A percentile compares a stretch with the other conserved stretches of the same genome.
These are phyloP conservation scores for Drosophila athabasca DNA, from an alignment of 1,140 invertebrate species.

Conservation along the genomic window DNA sequence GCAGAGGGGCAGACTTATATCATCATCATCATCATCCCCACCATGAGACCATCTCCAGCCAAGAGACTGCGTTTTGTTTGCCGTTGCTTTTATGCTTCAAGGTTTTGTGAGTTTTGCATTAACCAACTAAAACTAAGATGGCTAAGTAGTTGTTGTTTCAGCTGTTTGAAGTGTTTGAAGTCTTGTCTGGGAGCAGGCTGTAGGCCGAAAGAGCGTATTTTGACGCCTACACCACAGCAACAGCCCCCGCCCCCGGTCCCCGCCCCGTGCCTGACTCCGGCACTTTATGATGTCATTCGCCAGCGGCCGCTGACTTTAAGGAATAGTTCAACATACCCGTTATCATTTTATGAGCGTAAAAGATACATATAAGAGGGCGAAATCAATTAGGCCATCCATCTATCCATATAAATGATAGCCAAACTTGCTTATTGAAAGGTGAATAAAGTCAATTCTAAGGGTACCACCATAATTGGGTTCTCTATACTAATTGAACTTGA, in stretches of 20 bases:
- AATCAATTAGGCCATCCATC: not conserved
- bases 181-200: constrained; percentile 1
- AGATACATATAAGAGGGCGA: constrained; percentile 1
- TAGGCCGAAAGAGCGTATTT: constrained; percentile 46
- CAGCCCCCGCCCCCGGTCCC: no score
- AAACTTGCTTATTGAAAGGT: no score
- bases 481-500: no score
- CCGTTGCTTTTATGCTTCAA: constrained; percentile 72
- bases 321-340: constrained; percentile 63
- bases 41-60: not conserved
- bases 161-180: constrained; percentile 19
- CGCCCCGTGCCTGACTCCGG: not conserved
- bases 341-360: constrained; percentile 28
- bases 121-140: constrained; percentile 64
- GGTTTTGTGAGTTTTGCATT: constrained; percentile 77
- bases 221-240: constrained; percentile 24
- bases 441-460: no score
- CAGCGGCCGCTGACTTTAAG: constrained; percentile 43
- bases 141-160: constrained; percentile 33
- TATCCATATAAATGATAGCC: no score
- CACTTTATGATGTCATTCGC: constrained; percentile 60
- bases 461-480: no score
- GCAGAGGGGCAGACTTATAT: constrained; percentile 53
- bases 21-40: constrained; percentile 33
- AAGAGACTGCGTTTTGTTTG: constrained; percentile 66